Evolutionary conservation across 2,113 vertebrate species (phyloP).

Genomic region (Petaurus breviceps): DNA sequence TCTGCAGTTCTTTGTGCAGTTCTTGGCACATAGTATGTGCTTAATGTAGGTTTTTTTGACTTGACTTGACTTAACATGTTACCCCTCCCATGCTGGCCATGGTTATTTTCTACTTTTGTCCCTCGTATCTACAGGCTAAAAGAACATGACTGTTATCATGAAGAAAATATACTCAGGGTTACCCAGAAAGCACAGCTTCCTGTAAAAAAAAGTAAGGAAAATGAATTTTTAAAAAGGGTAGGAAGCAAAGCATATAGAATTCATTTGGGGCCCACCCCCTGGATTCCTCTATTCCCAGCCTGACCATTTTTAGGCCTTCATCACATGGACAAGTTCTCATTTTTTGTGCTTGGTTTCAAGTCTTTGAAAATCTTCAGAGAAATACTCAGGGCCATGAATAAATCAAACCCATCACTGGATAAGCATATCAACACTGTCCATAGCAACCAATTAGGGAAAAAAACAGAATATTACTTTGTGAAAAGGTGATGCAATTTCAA

Average conservation of each 20-base stretch:
- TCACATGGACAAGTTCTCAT: neutral
- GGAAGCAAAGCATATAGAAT: neutral
- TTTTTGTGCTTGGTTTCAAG: neutral
- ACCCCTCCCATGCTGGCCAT: neutral
- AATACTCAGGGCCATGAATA: neutral
- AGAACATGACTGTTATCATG: neutral
- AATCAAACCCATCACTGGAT: neutral
- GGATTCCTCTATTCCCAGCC: neutral
- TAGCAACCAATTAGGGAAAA: slow-evolving; percentile 68
- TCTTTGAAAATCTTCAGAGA: neutral
- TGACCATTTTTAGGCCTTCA: neutral
- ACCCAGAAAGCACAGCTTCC: neutral
- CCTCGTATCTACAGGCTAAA: neutral
- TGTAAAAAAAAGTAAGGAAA: neutral
- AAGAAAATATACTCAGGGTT: neutral
- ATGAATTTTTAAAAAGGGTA: neutral
- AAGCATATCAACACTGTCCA: slow-evolving; percentile 67
- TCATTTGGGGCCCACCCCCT: neutral
- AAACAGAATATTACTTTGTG: slow-evolving; percentile 25
- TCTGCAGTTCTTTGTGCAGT: neutral
- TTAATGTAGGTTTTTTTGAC: neutral
- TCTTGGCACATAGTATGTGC: neutral
- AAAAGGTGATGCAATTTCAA: slow-evolving; percentile 62
- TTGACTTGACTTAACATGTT: neutral
- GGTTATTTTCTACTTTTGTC: neutral